phyloP scores from a whole-genome alignment of 2,113 vertebrate species.

The Rallus limicola region DNA sequence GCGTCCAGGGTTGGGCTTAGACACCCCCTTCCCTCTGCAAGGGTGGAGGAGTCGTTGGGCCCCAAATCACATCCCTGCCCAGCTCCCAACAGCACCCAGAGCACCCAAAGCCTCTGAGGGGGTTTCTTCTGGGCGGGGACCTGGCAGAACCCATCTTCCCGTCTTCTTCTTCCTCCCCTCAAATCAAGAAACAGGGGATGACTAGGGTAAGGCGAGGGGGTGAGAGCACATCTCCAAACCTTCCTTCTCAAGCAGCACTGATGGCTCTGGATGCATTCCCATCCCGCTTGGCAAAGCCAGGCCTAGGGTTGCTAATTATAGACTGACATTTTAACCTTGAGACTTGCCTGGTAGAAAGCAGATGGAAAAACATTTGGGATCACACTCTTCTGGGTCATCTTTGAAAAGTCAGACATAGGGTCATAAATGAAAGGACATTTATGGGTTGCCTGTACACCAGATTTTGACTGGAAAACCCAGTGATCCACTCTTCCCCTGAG shows the following conservation, averaged over 20 bases:
- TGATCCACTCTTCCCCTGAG: neutral
- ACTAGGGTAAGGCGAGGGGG: neutral
- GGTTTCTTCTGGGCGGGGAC: neutral
- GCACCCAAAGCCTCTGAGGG: neutral
- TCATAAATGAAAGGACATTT: neutral
- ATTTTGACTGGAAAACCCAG: neutral
- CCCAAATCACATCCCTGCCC: neutral
- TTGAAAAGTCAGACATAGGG: neutral
- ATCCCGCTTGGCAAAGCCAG: neutral
- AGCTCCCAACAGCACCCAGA: neutral
- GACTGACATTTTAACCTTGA: neutral
- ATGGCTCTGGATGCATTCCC: neutral
- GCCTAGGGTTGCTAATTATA: neutral
- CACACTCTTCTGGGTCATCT: neutral
- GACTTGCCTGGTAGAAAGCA: neutral
- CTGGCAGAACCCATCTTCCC: neutral
- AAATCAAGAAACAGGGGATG: neutral
- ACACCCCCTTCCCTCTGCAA: neutral
- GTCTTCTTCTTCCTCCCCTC: neutral
- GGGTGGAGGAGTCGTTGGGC: neutral
- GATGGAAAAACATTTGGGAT: neutral
- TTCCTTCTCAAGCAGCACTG: accelerated
- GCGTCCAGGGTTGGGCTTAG: neutral
- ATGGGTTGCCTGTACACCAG: neutral
- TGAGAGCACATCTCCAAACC: neutral